Evolutionary conservation across 2,797 vertebrate species (phyloP).

Genomic region (Chaetophractus vellerosus): DNA sequence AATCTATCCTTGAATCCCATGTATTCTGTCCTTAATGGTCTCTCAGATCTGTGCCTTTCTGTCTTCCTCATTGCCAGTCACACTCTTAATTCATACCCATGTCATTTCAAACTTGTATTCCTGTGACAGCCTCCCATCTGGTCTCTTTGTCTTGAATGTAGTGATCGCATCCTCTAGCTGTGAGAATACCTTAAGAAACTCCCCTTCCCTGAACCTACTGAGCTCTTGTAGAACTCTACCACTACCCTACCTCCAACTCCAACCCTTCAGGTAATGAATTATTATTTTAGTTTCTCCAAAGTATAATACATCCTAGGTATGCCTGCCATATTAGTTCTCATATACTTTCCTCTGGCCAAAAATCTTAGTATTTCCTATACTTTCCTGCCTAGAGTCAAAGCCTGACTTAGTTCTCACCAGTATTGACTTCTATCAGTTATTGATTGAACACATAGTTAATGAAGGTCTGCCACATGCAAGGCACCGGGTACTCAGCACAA

Average conservation of each 20-base stretch:
- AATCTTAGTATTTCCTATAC: background rate
- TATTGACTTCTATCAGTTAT: background rate
- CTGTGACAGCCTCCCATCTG: background rate
- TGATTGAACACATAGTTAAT: background rate
- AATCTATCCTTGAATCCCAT: background rate
- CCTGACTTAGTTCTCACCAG: background rate
- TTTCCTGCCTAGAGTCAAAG: background rate
- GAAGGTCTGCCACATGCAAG: accelerated
- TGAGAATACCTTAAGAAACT: background rate
- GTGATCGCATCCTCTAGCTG: background rate
- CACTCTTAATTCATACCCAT: background rate
- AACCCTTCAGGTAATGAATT: background rate
- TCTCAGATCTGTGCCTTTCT: background rate
- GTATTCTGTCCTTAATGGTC: background rate
- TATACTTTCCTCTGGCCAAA: background rate
- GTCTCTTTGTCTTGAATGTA: background rate
- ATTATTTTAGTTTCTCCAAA: background rate
- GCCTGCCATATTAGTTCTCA: background rate
- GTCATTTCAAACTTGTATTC: conserved; percentile 4
- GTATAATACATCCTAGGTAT: background rate
- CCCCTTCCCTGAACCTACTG: background rate
- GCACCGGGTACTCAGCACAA: background rate
- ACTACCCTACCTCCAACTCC: background rate
- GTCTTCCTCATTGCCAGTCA: background rate
- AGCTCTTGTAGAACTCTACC: background rate